Percentiles rank a stretch among this genome's conserved stretches.
Evolutionary conservation across 1,140 invertebrate species (phyloP).

Genomic region (Lucilia cuprina): DNA sequence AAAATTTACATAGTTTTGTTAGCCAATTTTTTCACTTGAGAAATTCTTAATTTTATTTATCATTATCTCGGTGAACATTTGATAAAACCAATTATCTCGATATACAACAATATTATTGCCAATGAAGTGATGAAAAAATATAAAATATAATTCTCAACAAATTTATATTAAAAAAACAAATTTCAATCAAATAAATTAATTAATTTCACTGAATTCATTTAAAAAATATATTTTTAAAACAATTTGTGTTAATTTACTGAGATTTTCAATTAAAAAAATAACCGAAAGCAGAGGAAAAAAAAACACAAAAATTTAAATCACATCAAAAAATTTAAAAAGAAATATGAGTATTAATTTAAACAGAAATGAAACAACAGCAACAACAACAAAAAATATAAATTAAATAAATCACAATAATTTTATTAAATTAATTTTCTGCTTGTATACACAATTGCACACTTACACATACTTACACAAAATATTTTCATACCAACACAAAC

Average conservation of each 20-base stretch:
- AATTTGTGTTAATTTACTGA: neutral
- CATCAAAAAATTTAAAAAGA: neutral
- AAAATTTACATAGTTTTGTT: too few relatives aligned
- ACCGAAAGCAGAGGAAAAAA: neutral
- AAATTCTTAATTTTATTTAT: too few relatives aligned
- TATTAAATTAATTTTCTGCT: constrained; percentile 4
- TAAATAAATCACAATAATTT: neutral
- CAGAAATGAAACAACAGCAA: neutral
- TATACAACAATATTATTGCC: too few relatives aligned
- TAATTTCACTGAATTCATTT: neutral
- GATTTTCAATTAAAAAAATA: neutral
- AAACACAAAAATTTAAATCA: neutral
- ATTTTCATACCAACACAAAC: neutral
- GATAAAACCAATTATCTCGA: too few relatives aligned
- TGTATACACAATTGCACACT: neutral
- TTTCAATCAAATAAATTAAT: neutral
- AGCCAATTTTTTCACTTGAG: too few relatives aligned
- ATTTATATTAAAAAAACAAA: too few relatives aligned
- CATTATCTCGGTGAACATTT: too few relatives aligned
- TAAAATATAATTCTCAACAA: too few relatives aligned
- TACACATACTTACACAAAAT: neutral
- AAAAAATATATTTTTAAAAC: neutral
- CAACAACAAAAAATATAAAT: neutral
- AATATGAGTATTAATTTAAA: too few relatives aligned
- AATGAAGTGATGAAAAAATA: too few relatives aligned